phyloP scores from a whole-genome alignment of 2,113 vertebrate species.

The Chaetorhynchus papuensis region DNA sequence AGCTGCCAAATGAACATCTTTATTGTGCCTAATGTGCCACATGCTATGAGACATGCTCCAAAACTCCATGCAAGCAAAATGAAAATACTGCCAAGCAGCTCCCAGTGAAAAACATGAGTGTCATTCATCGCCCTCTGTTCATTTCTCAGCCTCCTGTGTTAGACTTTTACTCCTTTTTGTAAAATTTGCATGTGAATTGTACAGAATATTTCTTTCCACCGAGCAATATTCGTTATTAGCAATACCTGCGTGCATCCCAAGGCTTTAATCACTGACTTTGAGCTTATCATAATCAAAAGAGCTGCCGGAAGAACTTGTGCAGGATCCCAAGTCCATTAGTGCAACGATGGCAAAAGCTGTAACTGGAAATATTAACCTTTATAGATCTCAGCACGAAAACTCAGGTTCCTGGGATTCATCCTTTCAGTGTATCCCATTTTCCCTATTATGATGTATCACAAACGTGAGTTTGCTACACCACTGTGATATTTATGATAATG shows the following conservation, averaged over 20 bases:
- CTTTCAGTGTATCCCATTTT: neutral
- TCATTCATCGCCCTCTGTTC: neutral
- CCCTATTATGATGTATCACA: neutral
- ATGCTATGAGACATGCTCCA: conserved; percentile 55
- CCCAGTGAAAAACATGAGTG: conserved; percentile 9
- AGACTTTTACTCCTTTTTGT: neutral
- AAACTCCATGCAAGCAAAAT: conserved; percentile 17
- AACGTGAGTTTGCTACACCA: conserved; percentile 11
- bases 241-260: neutral
- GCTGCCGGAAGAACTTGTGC: neutral
- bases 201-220: neutral
- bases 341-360: neutral
- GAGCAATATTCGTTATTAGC: neutral
- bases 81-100: conserved; percentile 44
- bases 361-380: neutral
- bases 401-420: neutral
- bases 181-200: neutral
- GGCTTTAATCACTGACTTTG: conserved; percentile 10
- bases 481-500: conserved; percentile 60
- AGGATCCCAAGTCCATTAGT: neutral
- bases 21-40: conserved; percentile 66
- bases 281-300: neutral
- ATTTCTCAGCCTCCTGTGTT: conserved; percentile 26
- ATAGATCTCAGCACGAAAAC: neutral
- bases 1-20: conserved; percentile 72